These are phyloP conservation scores for Smithornis capensis DNA, from an alignment of 2,113 vertebrate genomes.

Conservation along the genomic window DNA sequence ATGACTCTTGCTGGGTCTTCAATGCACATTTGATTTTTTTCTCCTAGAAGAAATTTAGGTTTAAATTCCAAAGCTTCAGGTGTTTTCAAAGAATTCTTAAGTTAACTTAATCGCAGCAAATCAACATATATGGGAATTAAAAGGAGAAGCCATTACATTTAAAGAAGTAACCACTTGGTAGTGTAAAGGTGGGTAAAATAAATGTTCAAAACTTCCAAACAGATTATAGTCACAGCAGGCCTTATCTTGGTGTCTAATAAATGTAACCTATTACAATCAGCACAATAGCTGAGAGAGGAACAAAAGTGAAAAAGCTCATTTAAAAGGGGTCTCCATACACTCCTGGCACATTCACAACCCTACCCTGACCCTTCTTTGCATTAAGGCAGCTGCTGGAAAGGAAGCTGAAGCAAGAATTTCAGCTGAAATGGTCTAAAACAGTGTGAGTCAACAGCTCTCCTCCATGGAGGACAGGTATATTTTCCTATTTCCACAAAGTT, in stretches of 20 bases:
- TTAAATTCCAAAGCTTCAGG: conserved; percentile 46
- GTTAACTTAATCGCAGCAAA: conserved; percentile 41
- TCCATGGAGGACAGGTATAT: neutral
- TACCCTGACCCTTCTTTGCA: neutral
- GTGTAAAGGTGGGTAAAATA: neutral
- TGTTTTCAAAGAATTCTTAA: conserved; percentile 53
- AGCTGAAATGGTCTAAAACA: neutral
- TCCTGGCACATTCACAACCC: neutral
- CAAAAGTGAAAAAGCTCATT: neutral
- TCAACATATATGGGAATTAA: neutral
- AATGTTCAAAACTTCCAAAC: neutral
- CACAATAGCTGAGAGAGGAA: neutral
- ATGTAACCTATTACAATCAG: neutral
- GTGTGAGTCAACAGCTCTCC: neutral
- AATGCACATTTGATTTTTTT: conserved; percentile 59
- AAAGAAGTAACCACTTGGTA: neutral
- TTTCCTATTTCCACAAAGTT: neutral
- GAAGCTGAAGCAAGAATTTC: neutral
- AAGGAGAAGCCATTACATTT: conserved; percentile 2
- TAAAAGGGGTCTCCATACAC: neutral
- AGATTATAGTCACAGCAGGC: neutral
- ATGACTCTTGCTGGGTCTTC: conserved; percentile 39
- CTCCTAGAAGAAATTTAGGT: conserved; percentile 56
- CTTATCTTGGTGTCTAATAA: neutral
- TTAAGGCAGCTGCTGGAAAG: neutral